Evolutionary conservation across 2,888 invertebrate species (phyloP).

Genomic region (Andrena marginata): DNA sequence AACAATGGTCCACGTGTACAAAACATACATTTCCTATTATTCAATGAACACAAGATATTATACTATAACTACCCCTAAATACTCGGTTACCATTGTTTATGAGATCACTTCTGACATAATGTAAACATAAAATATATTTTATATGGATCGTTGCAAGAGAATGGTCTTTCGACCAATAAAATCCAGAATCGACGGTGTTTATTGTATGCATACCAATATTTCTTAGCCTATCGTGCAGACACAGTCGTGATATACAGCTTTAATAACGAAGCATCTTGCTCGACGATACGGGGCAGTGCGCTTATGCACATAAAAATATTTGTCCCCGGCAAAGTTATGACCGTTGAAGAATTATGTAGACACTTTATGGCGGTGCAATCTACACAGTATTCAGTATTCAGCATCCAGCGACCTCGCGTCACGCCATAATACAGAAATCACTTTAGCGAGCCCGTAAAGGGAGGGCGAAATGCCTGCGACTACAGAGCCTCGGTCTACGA

Average conservation of each 20-base stretch:
- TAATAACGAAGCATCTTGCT: conserved; percentile 51
- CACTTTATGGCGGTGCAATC: conserved; percentile 51
- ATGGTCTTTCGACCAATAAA: no score
- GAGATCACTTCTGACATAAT: no score
- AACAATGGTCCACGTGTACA: no score
- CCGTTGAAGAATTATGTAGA: conserved; percentile 55
- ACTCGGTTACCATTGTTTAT: no score
- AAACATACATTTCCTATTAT: no score
- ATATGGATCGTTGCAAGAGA: no score
- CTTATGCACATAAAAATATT: conserved; percentile 53
- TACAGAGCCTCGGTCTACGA: conserved; percentile 25
- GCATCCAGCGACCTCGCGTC: conserved; percentile 41
- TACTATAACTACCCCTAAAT: no score
- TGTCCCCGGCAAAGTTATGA: conserved; percentile 54
- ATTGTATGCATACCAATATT: conserved; percentile 6
- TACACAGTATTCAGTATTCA: conserved; percentile 55
- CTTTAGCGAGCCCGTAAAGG: conserved; percentile 49
- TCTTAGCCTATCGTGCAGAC: conserved; percentile 72
- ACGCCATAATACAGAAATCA: conserved; percentile 62
- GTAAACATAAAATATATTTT: no score
- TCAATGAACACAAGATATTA: no score
- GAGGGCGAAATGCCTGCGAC: conserved; percentile 40
- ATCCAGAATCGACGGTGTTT: no score
- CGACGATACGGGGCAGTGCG: conserved; percentile 18
- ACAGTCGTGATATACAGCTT: conserved; percentile 43